phyloP scores from a whole-genome alignment of 1,140 invertebrate species.

The Phymorhynchus buccinoides region DNA sequence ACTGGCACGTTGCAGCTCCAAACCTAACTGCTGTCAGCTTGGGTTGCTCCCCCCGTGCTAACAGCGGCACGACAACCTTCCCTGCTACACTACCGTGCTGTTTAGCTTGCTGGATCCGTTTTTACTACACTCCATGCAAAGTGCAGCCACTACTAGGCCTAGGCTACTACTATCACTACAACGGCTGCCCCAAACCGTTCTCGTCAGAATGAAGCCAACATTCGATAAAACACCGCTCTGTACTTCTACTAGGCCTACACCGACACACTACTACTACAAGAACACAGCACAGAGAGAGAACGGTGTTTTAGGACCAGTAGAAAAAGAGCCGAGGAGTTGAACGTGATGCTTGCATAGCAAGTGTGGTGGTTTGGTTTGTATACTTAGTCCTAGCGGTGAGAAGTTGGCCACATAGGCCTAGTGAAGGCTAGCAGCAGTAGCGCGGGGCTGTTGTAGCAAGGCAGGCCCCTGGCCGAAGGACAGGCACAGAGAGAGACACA shows the following conservation, averaged over 20 bases:
- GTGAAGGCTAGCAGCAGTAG: too few species aligned
- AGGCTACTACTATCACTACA: too few species aligned
- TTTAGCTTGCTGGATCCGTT: not conserved
- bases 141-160: too few species aligned
- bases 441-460: conserved; percentile 12
- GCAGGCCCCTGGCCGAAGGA: not conserved
- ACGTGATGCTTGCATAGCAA: conserved; percentile 22
- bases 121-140: not conserved
- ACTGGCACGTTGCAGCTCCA: conserved; percentile 7
- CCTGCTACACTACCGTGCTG: too few species aligned
- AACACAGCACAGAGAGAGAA: too few species aligned
- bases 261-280: too few species aligned
- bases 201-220: not conserved
- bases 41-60: conserved; percentile 13
- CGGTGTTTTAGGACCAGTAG: not conserved
- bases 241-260: too few species aligned
- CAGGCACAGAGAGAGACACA: not conserved
- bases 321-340: not conserved
- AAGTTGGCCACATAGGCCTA: too few species aligned
- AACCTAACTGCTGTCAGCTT: conserved; percentile 19
- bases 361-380: not conserved
- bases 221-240: not conserved
- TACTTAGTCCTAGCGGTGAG: not conserved
- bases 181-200: not conserved
- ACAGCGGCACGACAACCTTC: not conserved